Base-by-base conservation (phyloP, 2,888 invertebrate genomes). In the Epiblema foenella region DNA sequence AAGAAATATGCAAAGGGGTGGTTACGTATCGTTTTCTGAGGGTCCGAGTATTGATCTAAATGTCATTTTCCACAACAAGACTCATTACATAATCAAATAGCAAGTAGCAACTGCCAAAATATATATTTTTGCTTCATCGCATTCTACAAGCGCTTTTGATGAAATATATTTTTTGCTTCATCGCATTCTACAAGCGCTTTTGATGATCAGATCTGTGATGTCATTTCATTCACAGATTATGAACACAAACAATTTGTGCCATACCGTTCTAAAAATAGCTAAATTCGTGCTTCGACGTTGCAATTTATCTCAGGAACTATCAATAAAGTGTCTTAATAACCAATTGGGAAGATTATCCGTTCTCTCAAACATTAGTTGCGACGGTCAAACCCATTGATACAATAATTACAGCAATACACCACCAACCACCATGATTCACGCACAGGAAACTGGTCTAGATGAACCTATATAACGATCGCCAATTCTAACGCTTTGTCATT, bases 401-500 rank as follows among this genome's bases (percentile, higher is more conserved):
- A 49, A 52, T 51, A 66, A 60, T 60, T 59, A 33, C 4, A 62
- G 33, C 33, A 46, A 39, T n/a, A n/a, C n/a, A n/a, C n/a, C n/a
- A 20, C 15, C 0, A 37, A 5, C 17, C 20, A 56, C 8, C 12
- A 15, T 69, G 62, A 63, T 17, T 60, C 42, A 39, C 29, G n/a
- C n/a, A 20, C 42, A 46, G 65, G 64, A 65, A 59, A 20, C 52
- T 15, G 20, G 1, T n/a, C 46, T 29, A 46, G 46, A n/a, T n/a
- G n/a, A n/a, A n/a, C n/a, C 46, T 59, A 70, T 70, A 70, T 46
- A 70, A 11, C 10, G 12, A 24, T n/a, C 11, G 20, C 5, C 60
- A 57, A 20, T 62, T 29, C 12, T 9, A 4, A 37, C 56, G 18
- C 54, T 49, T 39, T 46, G 60, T 56, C 70, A 70, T 66, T 60